A percentile compares a stretch with the other conserved stretches of the same genome.
phyloP scores from a whole-genome alignment of 2,888 invertebrate genomes.

The Nyleta sp. region DNA sequence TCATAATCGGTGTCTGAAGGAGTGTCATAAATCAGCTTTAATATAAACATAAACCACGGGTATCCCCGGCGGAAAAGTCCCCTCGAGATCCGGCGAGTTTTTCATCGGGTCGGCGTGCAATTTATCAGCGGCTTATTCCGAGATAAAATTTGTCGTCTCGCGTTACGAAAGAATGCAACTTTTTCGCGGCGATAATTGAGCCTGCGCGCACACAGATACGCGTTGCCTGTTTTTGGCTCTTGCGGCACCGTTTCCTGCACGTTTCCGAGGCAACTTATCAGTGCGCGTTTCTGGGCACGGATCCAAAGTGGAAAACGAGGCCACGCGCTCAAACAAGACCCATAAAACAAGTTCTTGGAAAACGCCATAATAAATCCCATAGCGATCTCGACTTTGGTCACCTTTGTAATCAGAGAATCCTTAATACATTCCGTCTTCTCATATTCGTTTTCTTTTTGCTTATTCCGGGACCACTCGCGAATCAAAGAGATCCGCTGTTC shows the following conservation, averaged over 20 bases:
- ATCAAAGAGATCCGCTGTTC: conserved; percentile 58
- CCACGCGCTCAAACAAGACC: conserved; percentile 42
- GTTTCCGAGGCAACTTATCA: conserved; percentile 55
- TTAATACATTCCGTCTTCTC: conserved; percentile 49
- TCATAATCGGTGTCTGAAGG: conserved; percentile 26
- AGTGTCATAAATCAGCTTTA: conserved; percentile 39
- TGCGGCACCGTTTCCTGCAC: conserved; percentile 48
- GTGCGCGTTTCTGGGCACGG: conserved; percentile 50
- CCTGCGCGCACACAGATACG: conserved; percentile 4
- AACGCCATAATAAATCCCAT: conserved; percentile 60
- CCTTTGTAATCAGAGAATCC: conserved; percentile 64
- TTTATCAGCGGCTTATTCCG: conserved; percentile 42
- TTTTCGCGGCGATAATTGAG: conserved; percentile 46
- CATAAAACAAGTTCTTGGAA: conserved; percentile 58
- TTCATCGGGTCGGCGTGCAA: conserved; percentile 11
- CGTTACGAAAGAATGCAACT: conserved; percentile 22
- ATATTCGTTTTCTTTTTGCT: conserved; percentile 34
- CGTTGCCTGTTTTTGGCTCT: conserved; percentile 36
- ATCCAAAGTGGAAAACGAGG: conserved; percentile 65
- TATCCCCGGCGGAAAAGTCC: conserved; percentile 33
- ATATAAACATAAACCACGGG: conserved; percentile 49
- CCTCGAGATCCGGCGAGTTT: conserved; percentile 29
- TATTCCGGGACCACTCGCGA: conserved; percentile 46
- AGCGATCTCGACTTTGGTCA: conserved; percentile 56
- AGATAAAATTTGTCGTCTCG: conserved; percentile 44